Evolutionary conservation across 2,888 invertebrate species (phyloP), one percentile per base, ranked within the genome.

Genomic region (Scelioninae gen. 1): DNA sequence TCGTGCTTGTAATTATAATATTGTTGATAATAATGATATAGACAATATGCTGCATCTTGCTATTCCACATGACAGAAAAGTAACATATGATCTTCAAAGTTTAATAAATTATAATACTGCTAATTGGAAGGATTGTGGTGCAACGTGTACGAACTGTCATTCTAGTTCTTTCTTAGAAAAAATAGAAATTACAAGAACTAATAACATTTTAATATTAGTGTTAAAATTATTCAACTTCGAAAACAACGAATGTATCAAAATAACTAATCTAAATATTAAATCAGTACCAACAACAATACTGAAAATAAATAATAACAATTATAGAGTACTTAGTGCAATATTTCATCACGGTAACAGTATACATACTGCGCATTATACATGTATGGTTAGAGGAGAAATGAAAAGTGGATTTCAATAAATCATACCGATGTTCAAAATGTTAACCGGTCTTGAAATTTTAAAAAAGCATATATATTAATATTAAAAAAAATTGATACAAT

Each of bases 31-130:
- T 47, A 56, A 63, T 47, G 47, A 53, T 16, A 49, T 49, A 11
- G 23, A 58, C 32, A 8, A 45, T 47, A 29, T 58, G 5, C 65
- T 75, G 13, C 47, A 23, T 32, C 32, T 72, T 15, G 8, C 13
- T 51, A 9, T 74, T 23, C 72, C 72, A 6, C 0, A 9, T 6
- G 31, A 65, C n/a, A 63, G 38, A 45, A 65, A 56, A 47, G 49
- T 15, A 65, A 75, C 75, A 3, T 63, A 63, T 32, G 38, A 51
- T 13, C 32, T 72, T 8, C 72, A 72, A 72, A 10, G 43, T n/a
- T 40, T 62, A 3, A 32, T 72, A 49, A 38, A 74, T 63, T 53
- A 29, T 10, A 65, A 74, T 13, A 47, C 23, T 45, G 47, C 38
- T 0, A 49, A 49, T 38, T 58, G 47, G 71, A 8, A 13, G 5